Evolutionary conservation across 2,888 invertebrate species (phyloP).

Genomic region (Uropetala carovei): DNA sequence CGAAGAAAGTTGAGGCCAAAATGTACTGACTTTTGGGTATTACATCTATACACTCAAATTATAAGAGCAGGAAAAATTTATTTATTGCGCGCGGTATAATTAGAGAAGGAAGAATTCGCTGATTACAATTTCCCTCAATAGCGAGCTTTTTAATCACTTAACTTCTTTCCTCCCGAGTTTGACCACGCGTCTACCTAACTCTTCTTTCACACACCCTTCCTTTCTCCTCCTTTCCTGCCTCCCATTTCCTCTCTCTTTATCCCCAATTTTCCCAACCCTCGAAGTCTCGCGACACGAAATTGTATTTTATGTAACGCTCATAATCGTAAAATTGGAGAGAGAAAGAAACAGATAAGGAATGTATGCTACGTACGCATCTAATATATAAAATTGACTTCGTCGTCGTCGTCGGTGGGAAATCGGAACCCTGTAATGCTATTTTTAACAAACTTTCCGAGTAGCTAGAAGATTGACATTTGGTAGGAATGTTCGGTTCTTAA

Average conservation of each 20-base stretch:
- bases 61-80: too few relatives aligned
- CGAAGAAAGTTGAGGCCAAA: too few relatives aligned
- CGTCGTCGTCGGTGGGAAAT: too few relatives aligned
- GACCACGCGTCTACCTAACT: background rate
- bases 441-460: too few relatives aligned
- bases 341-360: background rate
- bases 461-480: too few relatives aligned
- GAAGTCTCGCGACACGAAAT: conserved; percentile 22
- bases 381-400: too few relatives aligned
- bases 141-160: background rate
- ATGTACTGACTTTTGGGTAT: too few relatives aligned
- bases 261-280: background rate
- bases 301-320: conserved; percentile 30
- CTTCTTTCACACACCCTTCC: background rate
- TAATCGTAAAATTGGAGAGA: conserved; percentile 39
- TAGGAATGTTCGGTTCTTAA: too few relatives aligned
- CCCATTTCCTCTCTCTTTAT: background rate
- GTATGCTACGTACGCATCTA: background rate
- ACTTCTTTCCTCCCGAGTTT: background rate
- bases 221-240: too few relatives aligned
- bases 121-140: background rate
- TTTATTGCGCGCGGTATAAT: background rate
- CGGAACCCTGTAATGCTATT: too few relatives aligned
- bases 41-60: too few relatives aligned
- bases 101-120: background rate